Conservation (phyloP, 2,797 vertebrate genomes). For the Centroberyx gerrardi region DNA sequence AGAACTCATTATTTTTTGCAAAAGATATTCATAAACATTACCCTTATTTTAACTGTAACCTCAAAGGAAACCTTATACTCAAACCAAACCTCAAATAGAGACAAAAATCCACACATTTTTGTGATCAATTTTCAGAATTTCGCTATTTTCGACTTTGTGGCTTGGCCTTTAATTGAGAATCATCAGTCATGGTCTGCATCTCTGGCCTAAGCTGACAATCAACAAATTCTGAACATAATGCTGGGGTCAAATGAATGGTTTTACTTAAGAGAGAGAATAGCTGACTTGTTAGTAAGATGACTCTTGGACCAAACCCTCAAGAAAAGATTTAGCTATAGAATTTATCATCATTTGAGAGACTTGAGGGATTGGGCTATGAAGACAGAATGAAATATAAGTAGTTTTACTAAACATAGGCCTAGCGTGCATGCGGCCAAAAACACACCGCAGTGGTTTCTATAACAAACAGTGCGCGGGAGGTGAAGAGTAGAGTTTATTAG, state of each 20-base stretch:
- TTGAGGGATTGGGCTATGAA: background rate
- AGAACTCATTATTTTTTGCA: constrained; percentile 4
- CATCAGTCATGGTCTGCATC: constrained; percentile 6
- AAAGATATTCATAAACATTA: background rate
- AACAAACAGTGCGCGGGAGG: constrained; percentile 8
- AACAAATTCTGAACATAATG: constrained; percentile 20
- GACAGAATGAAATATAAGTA: constrained; percentile 23
- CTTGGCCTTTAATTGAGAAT: constrained; percentile 14
- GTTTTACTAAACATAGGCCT: constrained; percentile 15
- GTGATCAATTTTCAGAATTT: constrained; percentile 14
- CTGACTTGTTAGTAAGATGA: constrained; percentile 8
- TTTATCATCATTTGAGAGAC: constrained; percentile 22
- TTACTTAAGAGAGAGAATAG: constrained; percentile 1
- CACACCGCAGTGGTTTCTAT: constrained; percentile 10
- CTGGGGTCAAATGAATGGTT: constrained; percentile 24
- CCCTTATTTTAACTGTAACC: background rate
- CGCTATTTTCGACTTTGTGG: constrained; percentile 23
- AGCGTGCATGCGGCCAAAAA: constrained; percentile 12
- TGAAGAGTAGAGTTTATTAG: constrained; percentile 11
- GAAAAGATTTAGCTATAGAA: constrained; percentile 17
- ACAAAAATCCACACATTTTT: constrained; percentile 7
- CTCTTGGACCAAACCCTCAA: constrained; percentile 7
- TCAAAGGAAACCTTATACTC: background rate
- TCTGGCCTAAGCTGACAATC: constrained; percentile 8
- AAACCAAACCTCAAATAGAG: constrained; percentile 18